Percentiles rank a stretch among this genome's conserved stretches.
These are phyloP conservation scores for Actenoides hombroni DNA, from an alignment of 2,113 vertebrate species.

Conservation along the genomic window DNA sequence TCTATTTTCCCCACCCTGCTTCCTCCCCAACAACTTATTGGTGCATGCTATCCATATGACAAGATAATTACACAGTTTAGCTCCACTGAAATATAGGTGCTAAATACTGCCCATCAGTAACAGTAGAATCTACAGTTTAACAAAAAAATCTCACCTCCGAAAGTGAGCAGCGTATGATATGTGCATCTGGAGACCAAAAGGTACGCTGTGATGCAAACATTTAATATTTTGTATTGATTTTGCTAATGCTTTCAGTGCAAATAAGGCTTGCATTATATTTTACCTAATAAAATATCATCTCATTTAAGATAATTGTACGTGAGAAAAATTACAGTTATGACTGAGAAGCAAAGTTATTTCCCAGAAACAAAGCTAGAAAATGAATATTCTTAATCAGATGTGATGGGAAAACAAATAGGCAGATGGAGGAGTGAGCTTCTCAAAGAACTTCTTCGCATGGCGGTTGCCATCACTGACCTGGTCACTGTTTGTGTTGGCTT, in stretches of 20 bases:
- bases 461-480: background rate
- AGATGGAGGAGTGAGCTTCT: background rate
- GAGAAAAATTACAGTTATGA: background rate
- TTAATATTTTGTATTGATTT: background rate
- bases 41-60: background rate
- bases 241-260: background rate
- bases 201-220: background rate
- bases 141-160: background rate
- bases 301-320: background rate
- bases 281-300: background rate
- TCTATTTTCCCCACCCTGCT: background rate
- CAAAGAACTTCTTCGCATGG: background rate
- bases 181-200: background rate
- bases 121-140: background rate
- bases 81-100: background rate
- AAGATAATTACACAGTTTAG: background rate
- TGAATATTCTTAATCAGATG: background rate
- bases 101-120: background rate
- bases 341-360: background rate
- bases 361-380: background rate
- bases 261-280: background rate
- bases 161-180: background rate
- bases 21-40: background rate
- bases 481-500: background rate
- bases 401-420: slow-evolving; percentile 6